These are phyloP conservation scores for Osmerus eperlanus DNA, from an alignment of 2,113 vertebrate genomes.

Conservation along the genomic window DNA sequence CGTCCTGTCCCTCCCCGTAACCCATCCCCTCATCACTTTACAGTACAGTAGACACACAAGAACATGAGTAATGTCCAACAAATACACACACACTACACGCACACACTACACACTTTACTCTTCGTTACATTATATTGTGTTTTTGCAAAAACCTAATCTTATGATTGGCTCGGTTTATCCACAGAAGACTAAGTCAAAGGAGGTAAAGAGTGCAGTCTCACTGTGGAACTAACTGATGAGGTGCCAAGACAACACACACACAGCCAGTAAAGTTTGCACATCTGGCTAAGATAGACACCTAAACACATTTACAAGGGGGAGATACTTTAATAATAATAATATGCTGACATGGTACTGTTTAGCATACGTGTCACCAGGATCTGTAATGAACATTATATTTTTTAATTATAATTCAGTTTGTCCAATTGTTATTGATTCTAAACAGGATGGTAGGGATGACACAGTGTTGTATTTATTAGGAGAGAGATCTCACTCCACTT, in stretches of 20 bases:
- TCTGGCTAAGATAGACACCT: constrained; percentile 33
- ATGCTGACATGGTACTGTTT: constrained; percentile 15
- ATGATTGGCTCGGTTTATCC: background rate
- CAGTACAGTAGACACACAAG: no score
- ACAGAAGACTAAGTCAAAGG: background rate
- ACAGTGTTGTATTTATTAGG: no score
- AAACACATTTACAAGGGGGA: constrained; percentile 20
- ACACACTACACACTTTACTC: no score
- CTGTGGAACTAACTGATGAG: constrained; percentile 22
- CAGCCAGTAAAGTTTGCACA: constrained; percentile 30
- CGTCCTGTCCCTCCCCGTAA: constrained; percentile 35
- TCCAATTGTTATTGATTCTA: no score
- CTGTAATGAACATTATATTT: no score
- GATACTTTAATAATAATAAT: constrained; percentile 31
- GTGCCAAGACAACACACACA: constrained; percentile 50
- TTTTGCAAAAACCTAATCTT: no score
- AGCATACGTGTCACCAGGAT: constrained; percentile 30
- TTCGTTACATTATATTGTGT: no score
- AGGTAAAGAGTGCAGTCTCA: constrained; percentile 4
- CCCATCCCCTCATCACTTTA: background rate
- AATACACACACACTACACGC: no score
- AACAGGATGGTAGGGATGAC: no score
- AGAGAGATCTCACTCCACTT: no score
- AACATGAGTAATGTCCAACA: no score
- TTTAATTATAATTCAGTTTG: no score